Conservation (phyloP, 2,113 vertebrate species). For the Chamaetylas fuelleborni region DNA sequence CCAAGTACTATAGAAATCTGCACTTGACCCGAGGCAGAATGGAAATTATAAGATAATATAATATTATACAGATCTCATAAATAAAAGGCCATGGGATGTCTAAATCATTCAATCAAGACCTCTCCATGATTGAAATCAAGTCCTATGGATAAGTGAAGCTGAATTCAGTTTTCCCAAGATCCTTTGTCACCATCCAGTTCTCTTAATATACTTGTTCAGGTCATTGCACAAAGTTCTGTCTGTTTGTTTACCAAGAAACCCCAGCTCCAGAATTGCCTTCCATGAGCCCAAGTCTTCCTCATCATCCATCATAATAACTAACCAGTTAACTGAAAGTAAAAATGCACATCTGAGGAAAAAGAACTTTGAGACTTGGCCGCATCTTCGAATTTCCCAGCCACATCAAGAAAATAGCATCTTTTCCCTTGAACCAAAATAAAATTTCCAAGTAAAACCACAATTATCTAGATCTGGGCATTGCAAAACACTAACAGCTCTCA, state of each 20-base stretch:
- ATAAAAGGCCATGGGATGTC: background rate
- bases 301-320: background rate
- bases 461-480: background rate
- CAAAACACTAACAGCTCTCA: background rate
- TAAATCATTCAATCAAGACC: background rate
- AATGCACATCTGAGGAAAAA: background rate
- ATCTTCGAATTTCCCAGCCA: background rate
- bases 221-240: background rate
- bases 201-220: background rate
- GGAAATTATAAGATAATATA: constrained; percentile 43
- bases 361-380: background rate
- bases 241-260: background rate
- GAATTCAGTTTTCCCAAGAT: background rate
- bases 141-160: background rate
- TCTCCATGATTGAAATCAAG: background rate
- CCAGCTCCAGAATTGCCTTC: background rate
- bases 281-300: background rate
- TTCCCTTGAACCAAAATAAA: background rate
- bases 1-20: constrained; percentile 3
- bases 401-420: background rate
- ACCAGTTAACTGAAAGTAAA: background rate
- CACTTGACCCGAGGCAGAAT: constrained; percentile 6
- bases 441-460: background rate
- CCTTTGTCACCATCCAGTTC: background rate
- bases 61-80: background rate